phyloP scores from a whole-genome alignment of 2,797 vertebrate genomes.

The Luscinia luscinia region DNA sequence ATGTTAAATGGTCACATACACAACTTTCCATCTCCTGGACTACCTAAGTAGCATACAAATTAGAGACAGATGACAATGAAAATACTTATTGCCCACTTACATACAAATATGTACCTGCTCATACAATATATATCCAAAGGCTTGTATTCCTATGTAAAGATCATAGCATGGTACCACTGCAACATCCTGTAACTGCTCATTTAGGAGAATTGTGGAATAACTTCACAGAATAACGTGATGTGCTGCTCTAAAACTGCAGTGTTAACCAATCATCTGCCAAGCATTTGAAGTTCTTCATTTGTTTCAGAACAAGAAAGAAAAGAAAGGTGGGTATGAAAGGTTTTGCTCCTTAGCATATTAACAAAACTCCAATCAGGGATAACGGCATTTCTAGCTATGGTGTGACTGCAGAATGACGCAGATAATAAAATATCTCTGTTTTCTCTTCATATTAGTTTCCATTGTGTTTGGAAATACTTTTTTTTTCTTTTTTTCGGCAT shows the following conservation, averaged over 20 bases:
- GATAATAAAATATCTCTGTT: background rate
- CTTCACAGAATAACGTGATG: background rate
- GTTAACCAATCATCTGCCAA: background rate
- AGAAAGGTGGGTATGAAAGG: background rate
- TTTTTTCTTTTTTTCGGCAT: background rate
- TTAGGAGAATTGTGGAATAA: background rate
- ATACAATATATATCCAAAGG: background rate
- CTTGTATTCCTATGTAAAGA: background rate
- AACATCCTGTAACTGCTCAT: background rate
- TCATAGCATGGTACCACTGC: background rate
- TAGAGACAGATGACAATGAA: background rate
- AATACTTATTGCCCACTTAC: slow-evolving; percentile 15
- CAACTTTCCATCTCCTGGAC: slow-evolving; percentile 40
- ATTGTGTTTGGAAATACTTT: background rate
- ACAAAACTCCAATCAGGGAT: background rate
- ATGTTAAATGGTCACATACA: slow-evolving; percentile 15
- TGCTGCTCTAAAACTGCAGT: background rate
- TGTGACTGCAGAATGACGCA: background rate
- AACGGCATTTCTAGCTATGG: background rate
- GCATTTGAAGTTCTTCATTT: background rate
- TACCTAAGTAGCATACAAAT: slow-evolving; percentile 40
- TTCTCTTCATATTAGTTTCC: background rate
- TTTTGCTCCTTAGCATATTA: background rate
- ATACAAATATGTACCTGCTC: slow-evolving; percentile 13
- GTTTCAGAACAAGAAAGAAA: background rate